Conservation (phyloP, 2,888 invertebrate species). For the Drosophila nr. perissopoda region DNA sequence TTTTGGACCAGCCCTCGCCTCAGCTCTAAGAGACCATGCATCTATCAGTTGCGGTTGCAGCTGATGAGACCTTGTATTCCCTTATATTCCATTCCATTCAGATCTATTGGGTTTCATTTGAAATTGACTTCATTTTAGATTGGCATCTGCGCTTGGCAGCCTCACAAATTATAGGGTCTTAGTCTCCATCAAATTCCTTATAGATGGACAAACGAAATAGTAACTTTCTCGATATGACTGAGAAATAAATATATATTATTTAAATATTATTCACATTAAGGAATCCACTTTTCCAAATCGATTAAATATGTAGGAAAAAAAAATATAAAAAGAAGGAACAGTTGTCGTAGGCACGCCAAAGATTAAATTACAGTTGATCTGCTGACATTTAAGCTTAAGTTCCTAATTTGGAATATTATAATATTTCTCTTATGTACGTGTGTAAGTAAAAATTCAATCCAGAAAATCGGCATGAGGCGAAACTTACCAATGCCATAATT, state of each 20-base stretch:
- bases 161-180: slow-evolving; percentile 23
- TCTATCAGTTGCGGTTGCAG: slow-evolving; percentile 68
- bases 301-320: background rate
- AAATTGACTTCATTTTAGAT: slow-evolving; percentile 75
- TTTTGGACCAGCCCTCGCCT: slow-evolving; percentile 36
- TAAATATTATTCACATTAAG: background rate
- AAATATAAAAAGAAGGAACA: background rate
- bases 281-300: background rate
- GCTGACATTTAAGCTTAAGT: background rate
- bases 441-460: background rate
- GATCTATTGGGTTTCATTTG: slow-evolving; percentile 17
- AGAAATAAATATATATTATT: background rate
- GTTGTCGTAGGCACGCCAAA: background rate
- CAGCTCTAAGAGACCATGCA: slow-evolving; percentile 33
- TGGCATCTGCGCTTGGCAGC: slow-evolving; percentile 48
- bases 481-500: background rate
- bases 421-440: background rate
- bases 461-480: too few relatives aligned
- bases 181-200: slow-evolving; percentile 19
- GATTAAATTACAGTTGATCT: background rate
- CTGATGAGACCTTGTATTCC: slow-evolving; percentile 4
- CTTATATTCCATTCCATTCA: background rate
- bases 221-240: background rate
- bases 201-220: background rate
- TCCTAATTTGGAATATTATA: background rate